Conservation (phyloP, 2,888 invertebrate species). For the Epistrophe grossulariae region DNA sequence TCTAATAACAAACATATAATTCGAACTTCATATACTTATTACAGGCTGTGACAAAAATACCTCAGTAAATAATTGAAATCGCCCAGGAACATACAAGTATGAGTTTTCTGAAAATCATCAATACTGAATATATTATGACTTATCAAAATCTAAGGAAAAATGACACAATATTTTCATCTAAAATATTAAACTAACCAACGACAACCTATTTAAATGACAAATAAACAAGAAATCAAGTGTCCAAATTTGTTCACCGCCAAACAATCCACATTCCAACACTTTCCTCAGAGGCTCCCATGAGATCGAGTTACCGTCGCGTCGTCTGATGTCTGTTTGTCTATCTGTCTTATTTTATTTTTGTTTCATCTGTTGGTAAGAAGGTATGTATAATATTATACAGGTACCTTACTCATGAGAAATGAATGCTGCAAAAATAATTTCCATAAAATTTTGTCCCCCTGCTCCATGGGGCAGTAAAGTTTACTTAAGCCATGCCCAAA, state of each 20-base stretch:
- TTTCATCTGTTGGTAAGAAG: neutral
- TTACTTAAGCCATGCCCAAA: slow-evolving; percentile 59
- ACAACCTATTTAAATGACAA: slow-evolving; percentile 3
- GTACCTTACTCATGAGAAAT: slow-evolving; percentile 39
- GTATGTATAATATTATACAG: neutral
- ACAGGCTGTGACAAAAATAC: too few relatives aligned
- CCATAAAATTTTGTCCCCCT: slow-evolving; percentile 47
- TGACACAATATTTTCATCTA: neutral
- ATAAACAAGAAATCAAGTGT: slow-evolving; percentile 21
- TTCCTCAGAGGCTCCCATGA: slow-evolving; percentile 27
- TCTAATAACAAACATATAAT: too few relatives aligned
- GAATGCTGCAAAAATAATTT: slow-evolving; percentile 38
- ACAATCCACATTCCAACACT: slow-evolving; percentile 34
- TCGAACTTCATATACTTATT: too few relatives aligned
- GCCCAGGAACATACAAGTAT: too few relatives aligned
- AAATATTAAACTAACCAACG: neutral
- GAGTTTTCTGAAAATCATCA: too few relatives aligned
- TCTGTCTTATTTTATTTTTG: slow-evolving; percentile 1
- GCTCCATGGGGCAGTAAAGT: slow-evolving; percentile 43
- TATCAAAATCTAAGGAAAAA: neutral
- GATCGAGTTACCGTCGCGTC: neutral
- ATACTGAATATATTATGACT: too few relatives aligned
- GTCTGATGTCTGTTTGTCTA: neutral
- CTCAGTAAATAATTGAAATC: too few relatives aligned
- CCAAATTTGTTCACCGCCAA: slow-evolving; percentile 12